Conservation (phyloP, 2,113 vertebrate species). For the Sceloporus undulatus region DNA sequence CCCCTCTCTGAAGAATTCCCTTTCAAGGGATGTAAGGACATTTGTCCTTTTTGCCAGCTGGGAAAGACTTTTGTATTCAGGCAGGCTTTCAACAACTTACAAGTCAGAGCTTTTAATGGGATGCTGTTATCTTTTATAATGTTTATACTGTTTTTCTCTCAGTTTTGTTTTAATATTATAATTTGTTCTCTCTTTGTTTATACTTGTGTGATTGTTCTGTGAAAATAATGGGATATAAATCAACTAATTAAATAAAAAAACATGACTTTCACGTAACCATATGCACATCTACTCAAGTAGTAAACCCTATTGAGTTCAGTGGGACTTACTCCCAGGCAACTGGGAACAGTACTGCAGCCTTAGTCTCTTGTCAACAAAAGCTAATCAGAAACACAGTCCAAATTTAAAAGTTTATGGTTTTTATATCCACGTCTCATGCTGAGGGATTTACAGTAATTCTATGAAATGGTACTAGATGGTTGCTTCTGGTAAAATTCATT, state of each 20-base stretch:
- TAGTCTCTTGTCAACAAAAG: neutral
- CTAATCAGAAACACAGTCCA: conserved; percentile 6
- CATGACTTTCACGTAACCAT: neutral
- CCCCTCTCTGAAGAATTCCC: too few species aligned
- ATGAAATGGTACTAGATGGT: neutral
- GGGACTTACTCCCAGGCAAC: neutral
- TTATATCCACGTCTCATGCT: conserved; percentile 15
- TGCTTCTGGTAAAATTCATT: conserved; percentile 30
- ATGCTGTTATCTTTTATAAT: too few species aligned
- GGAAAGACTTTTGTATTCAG: too few species aligned
- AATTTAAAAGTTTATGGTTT: neutral
- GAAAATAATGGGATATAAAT: neutral
- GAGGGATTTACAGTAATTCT: conserved; percentile 25
- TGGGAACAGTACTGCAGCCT: neutral
- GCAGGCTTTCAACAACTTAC: too few species aligned
- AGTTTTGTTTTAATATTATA: too few species aligned
- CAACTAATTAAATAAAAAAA: neutral
- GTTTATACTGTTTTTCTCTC: too few species aligned
- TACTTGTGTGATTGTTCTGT: neutral
- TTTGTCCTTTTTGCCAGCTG: too few species aligned
- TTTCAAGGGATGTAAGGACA: too few species aligned
- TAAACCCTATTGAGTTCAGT: neutral
- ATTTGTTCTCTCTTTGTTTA: too few species aligned
- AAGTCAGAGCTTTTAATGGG: too few species aligned
- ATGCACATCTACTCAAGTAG: neutral